A percentile compares a stretch with the other conserved stretches of the same genome.
These are phyloP conservation scores for Ameiurus melas DNA, from an alignment of 2,113 vertebrate genomes.

Conservation along the genomic window DNA sequence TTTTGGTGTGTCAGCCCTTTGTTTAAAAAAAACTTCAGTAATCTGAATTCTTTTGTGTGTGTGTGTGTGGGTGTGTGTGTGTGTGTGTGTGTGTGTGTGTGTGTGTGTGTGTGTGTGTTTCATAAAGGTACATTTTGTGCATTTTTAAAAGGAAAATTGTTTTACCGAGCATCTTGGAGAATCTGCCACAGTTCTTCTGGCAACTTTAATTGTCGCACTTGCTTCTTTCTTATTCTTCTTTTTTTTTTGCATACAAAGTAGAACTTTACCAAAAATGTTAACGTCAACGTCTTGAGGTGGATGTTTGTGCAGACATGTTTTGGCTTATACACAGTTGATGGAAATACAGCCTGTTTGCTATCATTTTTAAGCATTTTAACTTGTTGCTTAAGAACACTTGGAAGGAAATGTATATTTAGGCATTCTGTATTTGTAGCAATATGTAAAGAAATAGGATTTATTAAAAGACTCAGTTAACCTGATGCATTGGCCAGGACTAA, in stretches of 20 bases:
- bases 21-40: not conserved
- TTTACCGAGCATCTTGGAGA: not conserved
- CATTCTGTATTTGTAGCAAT: conserved; percentile 40
- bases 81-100: no score
- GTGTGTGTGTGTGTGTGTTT: not conserved
- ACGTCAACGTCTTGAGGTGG: not conserved
- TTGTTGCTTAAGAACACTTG: not conserved
- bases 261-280: not conserved
- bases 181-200: not conserved
- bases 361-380: not conserved
- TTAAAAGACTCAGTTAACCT: conserved; percentile 49
- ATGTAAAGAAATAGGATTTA: conserved; percentile 38
- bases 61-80: no score
- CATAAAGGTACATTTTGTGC: not conserved
- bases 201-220: not conserved
- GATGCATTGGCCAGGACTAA: conserved; percentile 49
- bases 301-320: not conserved
- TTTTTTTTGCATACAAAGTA: not conserved
- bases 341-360: not conserved
- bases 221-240: not conserved
- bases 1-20: not conserved
- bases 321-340: not conserved
- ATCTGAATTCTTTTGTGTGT: no score
- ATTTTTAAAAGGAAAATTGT: not conserved
- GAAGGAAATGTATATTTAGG: not conserved